These are phyloP conservation scores for Yponomeuta malinellus DNA, from an alignment of 2,888 invertebrate genomes.

Conservation along the genomic window DNA sequence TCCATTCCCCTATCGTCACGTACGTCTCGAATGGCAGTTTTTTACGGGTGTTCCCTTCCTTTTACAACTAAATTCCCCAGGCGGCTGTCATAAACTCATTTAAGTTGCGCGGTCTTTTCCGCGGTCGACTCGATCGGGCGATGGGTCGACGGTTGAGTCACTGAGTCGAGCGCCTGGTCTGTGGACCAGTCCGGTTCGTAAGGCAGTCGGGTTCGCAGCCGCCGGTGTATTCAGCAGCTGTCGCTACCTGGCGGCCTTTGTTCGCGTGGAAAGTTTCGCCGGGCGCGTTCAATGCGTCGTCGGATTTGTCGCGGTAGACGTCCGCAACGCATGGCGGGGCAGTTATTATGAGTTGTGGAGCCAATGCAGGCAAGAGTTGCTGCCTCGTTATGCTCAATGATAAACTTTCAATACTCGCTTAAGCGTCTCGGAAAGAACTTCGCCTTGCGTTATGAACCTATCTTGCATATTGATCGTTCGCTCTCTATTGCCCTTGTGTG, in stretches of 20 bases:
- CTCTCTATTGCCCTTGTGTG: too few species aligned
- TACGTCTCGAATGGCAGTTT: conserved; percentile 20
- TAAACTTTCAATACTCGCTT: neutral
- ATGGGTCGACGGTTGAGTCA: neutral
- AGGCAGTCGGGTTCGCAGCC: neutral
- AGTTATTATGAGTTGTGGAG: conserved; percentile 8
- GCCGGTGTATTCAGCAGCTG: conserved; percentile 53
- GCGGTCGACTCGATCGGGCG: conserved; percentile 31
- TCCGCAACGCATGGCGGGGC: neutral
- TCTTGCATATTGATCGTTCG: conserved; percentile 1
- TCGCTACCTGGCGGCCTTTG: conserved; percentile 67
- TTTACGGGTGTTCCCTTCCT: conserved; percentile 26
- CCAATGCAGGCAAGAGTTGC: neutral
- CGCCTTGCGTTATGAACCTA: neutral
- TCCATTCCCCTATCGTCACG: conserved; percentile 34
- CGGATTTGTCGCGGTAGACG: conserved; percentile 42
- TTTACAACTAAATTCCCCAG: conserved; percentile 40
- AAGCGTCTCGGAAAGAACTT: neutral
- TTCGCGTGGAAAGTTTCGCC: conserved; percentile 48
- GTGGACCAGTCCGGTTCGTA: neutral
- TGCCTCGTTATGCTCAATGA: conserved; percentile 2
- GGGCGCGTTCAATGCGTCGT: conserved; percentile 32
- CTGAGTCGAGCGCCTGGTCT: neutral
- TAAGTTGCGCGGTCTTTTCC: conserved; percentile 45
- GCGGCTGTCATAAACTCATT: conserved; percentile 62